Base-by-base conservation (phyloP, 2,797 vertebrate species). In the Melanotaenia pygmaea region DNA sequence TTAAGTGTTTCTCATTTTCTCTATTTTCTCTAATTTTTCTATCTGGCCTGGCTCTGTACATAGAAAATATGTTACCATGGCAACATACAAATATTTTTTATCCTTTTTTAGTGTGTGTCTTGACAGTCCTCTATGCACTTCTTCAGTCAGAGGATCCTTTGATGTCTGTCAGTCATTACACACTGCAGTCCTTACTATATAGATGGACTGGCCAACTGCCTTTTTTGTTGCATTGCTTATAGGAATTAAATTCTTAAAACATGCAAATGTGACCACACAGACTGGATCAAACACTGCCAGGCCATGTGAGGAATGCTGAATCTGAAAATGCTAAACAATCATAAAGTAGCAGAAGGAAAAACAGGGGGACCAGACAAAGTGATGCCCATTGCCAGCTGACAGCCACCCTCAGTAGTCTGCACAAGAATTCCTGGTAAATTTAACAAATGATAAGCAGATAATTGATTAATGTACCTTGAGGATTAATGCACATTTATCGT, bases 21-120 rank as follows among this genome's bases (percentile, higher is more conserved):
- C 10, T 16, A n/a, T 24, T 54, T 32, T 63, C 30, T 16, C 9
- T 28, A 3, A 28, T 28, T 28, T 28, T 28, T 28, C 26, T 28
- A 28, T 47, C n/a, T 45, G 65, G 20, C 67, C 3, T 64, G 45
- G 56, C 5, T 57, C 18, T 69, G 37, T 61, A 28, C 30, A 56
- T 20, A 43, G 66, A 57, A 47, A 76, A 74, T 3, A 3, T 28
- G 74, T 88, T 87, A 5, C 82, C 65, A 69, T 43, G 67, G 70
- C 22, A 85, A 77, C 66, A 38, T 47, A 47, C 5, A n/a, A 47
- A 18, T 2, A 40, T n/a, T 63, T 72, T 5, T 79, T 10, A 68
- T 20, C 5, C 50, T 72, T 57, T 67, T 51, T 43, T 18, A 28
- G 40, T 61, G 10, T 38, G 26, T 10, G 32, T 24, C 64, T 59